phyloP scores from a whole-genome alignment of 2,888 invertebrate species.

The Xylota sylvarum region DNA sequence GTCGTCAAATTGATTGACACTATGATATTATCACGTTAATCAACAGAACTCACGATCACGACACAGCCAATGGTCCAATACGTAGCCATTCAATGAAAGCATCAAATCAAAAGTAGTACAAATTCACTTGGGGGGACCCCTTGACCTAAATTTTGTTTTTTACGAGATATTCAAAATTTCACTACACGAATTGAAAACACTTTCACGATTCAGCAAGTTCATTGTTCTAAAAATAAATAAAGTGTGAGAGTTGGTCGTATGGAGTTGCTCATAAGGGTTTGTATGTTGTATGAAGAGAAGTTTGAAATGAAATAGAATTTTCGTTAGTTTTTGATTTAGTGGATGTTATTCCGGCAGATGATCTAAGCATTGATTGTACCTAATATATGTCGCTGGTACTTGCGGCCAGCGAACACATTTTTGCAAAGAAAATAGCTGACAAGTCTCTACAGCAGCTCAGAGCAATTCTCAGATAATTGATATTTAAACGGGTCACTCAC shows the following conservation, averaged over 20 bases:
- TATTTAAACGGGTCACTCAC: too few relatives aligned
- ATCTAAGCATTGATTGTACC: too few relatives aligned
- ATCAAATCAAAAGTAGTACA: constrained; percentile 33
- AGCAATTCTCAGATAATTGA: too few relatives aligned
- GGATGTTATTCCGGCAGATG: too few relatives aligned
- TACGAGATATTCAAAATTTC: constrained; percentile 45
- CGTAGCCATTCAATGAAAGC: background rate
- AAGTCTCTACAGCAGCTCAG: too few relatives aligned
- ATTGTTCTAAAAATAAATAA: constrained; percentile 40
- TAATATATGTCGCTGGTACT: too few relatives aligned
- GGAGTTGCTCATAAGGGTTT: background rate
- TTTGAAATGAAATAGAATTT: too few relatives aligned
- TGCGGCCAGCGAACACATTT: too few relatives aligned
- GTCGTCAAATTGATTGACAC: constrained; percentile 8
- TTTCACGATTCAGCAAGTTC: constrained; percentile 65
- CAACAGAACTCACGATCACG: constrained; percentile 3
- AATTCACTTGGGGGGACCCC: constrained; percentile 39
- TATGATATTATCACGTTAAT: constrained; percentile 8
- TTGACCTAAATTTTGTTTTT: constrained; percentile 50
- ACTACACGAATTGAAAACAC: constrained; percentile 41
- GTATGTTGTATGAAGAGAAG: too few relatives aligned
- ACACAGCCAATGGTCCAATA: background rate
- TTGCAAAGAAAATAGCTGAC: too few relatives aligned
- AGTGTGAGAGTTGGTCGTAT: background rate
- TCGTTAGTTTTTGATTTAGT: too few relatives aligned